Percentiles rank a stretch among this genome's conserved stretches.
phyloP scores from a whole-genome alignment of 2,113 vertebrate genomes.

The Rattus norvegicus region GRCr8 NC_086022.1:80340501-80341000 shows the following conservation, averaged over 20 bases:
- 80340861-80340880: constrained; percentile 77
- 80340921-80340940: constrained; percentile 70
- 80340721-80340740: neutral
- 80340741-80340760: neutral
- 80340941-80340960: constrained; percentile 56
- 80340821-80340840: constrained; percentile 67
- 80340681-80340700: neutral
- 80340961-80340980: constrained; percentile 56
- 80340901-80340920: constrained; percentile 74
- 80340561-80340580: neutral
- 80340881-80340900: constrained; percentile 64
- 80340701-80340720: neutral
- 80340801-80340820: neutral
- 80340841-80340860: constrained; percentile 63
- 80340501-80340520: neutral
- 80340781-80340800: constrained; percentile 8
- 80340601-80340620: neutral
- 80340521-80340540: neutral
- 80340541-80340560: neutral
- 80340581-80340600: neutral
- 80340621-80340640: neutral
- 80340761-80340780: constrained; percentile 2
- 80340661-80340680: neutral
- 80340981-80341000: constrained; percentile 50
- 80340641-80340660: neutral